Evolutionary conservation across 92 coral and sea anemone genomes (phyloP), one percentile per base, ranked within the genome.

Genomic region (Paragorgia papillata): DNA sequence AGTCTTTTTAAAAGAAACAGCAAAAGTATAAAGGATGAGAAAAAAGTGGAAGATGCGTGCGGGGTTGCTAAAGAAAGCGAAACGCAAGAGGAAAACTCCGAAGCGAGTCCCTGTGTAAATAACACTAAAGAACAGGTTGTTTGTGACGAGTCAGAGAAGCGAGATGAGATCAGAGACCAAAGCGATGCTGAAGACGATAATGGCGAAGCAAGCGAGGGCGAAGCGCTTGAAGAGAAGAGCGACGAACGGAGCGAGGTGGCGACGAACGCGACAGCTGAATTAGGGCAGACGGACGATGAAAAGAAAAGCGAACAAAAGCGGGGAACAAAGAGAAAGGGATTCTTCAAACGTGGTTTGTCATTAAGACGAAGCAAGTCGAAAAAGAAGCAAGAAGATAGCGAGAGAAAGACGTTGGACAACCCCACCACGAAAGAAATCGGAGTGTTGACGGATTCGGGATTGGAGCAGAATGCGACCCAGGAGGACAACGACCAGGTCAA

Each of bases 331-430:
- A 37, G 51, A 24, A 71, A 71, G 51, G 9, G 53, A 0, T 71
- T 71, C 53, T 71, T 71, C 78, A 71, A 71, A 27, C 78, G 78
- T n/a, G 78, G 78, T 4, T 71, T 71, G 14, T 54, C 78, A 22
- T 53, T 71, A 50, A 54, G 58, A 50, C 78, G 78, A 14, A 71
- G 63, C 28, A 71, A 71, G 53, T 18, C 62, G 62, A 71, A 71
- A 25, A 71, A 71, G 25, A 57, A 71, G 32, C 57, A 44, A 21
- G 1, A 32, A 24, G 63, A 19, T 30, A 34, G 20, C 78, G 31
- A 51, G 0, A 1, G 1, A 17, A 35, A 63, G 69, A 26, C 10
- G 3, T n/a, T n/a, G n/a, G 48, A 56, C 9, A 46, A 46, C 2
- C 53, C n/a, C 53, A 9, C 15, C 4, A 56, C 33, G 9, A 56